Evolutionary conservation across 2,888 invertebrate genomes (phyloP).

Genomic region (Ferrisia virgata): DNA sequence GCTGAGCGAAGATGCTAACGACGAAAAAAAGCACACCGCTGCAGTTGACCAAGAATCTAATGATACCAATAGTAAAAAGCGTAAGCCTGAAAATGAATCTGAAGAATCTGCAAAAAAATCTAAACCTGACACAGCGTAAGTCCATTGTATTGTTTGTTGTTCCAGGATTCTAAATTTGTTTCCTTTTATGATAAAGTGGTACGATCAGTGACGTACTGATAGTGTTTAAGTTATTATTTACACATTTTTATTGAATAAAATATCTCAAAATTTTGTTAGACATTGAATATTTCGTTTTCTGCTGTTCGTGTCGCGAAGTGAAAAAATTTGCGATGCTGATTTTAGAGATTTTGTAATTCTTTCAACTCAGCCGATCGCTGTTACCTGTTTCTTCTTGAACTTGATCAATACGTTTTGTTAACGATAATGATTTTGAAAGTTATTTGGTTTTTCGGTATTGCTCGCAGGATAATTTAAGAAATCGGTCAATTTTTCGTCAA

Average conservation of each 20-base stretch:
- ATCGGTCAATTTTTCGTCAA: too few species aligned
- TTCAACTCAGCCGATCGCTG: too few species aligned
- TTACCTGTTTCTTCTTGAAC: too few species aligned
- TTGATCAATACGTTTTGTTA: too few species aligned
- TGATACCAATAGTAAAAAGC: neutral
- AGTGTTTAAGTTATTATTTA: neutral
- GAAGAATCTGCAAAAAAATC: conserved; percentile 30
- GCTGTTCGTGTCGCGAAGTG: too few species aligned
- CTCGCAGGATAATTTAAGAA: too few species aligned
- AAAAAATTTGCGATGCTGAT: too few species aligned
- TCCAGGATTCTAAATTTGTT: neutral
- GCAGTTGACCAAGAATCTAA: neutral
- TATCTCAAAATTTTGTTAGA: neutral
- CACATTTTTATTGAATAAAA: neutral
- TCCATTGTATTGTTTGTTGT: neutral
- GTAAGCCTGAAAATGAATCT: neutral
- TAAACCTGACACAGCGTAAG: neutral
- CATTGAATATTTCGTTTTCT: too few species aligned
- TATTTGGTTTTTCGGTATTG: too few species aligned
- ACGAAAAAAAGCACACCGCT: neutral
- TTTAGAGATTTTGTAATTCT: too few species aligned
- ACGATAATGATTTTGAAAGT: too few species aligned
- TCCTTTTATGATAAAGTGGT: neutral
- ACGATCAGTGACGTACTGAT: neutral
- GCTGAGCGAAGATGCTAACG: neutral